Percentiles rank a stretch among this genome's conserved stretches.
Evolutionary conservation across 2,797 vertebrate species (phyloP).

Genomic region (Thamnophis elegans): DNA sequence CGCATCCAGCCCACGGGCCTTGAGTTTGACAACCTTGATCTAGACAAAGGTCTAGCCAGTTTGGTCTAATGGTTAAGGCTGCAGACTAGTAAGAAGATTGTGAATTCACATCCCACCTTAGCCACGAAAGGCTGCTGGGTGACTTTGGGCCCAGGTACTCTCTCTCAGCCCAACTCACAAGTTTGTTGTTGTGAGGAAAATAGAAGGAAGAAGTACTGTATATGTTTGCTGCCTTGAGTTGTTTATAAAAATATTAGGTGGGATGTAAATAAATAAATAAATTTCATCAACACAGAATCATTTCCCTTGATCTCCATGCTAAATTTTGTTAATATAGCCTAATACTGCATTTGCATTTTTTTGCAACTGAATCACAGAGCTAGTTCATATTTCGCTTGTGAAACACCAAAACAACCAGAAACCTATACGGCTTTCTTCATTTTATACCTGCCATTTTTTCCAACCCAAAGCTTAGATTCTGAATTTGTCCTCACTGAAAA

Average conservation of each 20-base stretch:
- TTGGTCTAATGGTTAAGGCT: not conserved
- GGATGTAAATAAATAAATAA: not conserved
- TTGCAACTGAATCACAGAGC: not conserved
- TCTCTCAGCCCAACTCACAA: not conserved
- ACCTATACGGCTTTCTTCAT: not conserved
- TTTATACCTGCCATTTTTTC: not conserved
- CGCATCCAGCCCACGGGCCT: no score
- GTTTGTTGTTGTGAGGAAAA: not conserved
- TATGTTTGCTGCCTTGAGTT: not conserved
- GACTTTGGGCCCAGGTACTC: not conserved
- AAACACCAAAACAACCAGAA: not conserved
- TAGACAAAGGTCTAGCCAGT: no score
- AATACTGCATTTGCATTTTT: not conserved
- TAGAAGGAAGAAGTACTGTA: not conserved
- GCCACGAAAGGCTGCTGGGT: not conserved
- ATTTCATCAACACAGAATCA: not conserved
- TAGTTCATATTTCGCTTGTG: not conserved
- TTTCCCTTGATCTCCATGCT: not conserved
- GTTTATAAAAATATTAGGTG: not conserved
- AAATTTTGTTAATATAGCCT: not conserved
- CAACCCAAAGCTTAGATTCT: not conserved
- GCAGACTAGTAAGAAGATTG: not conserved
- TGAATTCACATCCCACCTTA: not conserved
- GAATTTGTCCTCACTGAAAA: not conserved
- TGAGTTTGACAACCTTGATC: no score